Percentiles rank a stretch among this genome's conserved stretches.
Evolutionary conservation across 2,797 vertebrate genomes (phyloP).

Genomic region (Carcharodon carcharias): DNA sequence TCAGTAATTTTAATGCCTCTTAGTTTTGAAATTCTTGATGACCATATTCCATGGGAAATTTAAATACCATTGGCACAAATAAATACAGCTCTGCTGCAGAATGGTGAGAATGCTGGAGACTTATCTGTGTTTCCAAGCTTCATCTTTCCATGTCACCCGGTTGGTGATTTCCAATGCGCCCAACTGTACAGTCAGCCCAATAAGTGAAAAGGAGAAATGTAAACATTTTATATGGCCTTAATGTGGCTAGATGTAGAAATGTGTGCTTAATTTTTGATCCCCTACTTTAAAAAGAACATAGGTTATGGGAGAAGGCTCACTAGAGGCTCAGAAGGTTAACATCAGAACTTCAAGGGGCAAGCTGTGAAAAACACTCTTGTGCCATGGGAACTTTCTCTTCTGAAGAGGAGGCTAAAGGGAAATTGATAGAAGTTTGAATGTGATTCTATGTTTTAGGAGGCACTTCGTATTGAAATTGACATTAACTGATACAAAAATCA

Average conservation of each 20-base stretch:
- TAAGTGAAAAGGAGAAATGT: not conserved
- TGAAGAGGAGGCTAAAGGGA: no score
- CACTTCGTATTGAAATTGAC: not conserved
- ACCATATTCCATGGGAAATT: not conserved
- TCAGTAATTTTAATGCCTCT: not conserved
- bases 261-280: no score
- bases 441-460: no score
- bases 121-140: not conserved
- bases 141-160: not conserved
- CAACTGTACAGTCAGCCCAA: not conserved
- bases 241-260: not conserved
- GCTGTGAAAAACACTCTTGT: no score
- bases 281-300: no score
- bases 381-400: no score
- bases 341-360: no score
- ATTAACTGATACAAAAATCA: not conserved
- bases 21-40: not conserved
- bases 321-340: no score
- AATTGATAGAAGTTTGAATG: no score
- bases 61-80: not conserved
- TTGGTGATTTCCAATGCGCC: not conserved
- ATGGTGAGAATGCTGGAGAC: not conserved
- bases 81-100: not conserved
- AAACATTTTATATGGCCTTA: not conserved
- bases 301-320: no score